A percentile compares a stretch with the other conserved stretches of the same genome.
These are phyloP conservation scores for Agapornis canus DNA, from an alignment of 2,797 vertebrate species.

Conservation along the genomic window DNA sequence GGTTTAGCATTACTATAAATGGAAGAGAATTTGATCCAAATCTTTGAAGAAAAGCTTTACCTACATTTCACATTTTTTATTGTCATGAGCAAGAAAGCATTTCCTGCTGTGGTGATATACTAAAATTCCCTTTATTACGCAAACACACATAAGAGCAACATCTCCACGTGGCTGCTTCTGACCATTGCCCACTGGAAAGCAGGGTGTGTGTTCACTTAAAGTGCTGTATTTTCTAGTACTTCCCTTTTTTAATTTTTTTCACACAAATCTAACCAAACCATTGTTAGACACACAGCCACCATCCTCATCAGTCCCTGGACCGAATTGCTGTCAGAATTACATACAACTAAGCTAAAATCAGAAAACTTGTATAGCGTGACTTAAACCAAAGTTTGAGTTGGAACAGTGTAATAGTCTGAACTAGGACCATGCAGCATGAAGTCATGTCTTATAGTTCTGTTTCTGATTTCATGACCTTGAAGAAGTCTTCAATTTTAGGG, in stretches of 20 bases:
- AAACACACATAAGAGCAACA: not conserved
- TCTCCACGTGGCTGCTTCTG: not conserved
- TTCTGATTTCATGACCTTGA: not conserved
- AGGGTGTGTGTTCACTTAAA: not conserved
- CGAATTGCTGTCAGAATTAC: not conserved
- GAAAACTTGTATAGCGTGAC: not conserved
- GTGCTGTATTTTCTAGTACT: not conserved
- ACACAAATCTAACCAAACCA: not conserved
- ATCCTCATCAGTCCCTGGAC: not conserved
- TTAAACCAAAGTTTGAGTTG: not conserved
- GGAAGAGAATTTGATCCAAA: not conserved
- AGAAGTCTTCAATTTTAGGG: not conserved
- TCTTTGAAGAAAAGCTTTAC: not conserved
- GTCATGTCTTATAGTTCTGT: accelerated
- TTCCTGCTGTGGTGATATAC: not conserved
- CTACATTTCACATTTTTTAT: not conserved
- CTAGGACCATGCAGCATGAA: not conserved
- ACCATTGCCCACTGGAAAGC: not conserved
- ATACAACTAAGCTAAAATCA: not conserved
- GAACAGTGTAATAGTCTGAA: not conserved
- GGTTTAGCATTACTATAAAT: not conserved
- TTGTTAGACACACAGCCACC: not conserved
- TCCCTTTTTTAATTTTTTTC: not conserved
- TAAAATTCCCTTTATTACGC: not conserved
- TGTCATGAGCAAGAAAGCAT: not conserved